phyloP scores from a whole-genome alignment of 1,140 invertebrate genomes.

The Achroia grisella region DNA sequence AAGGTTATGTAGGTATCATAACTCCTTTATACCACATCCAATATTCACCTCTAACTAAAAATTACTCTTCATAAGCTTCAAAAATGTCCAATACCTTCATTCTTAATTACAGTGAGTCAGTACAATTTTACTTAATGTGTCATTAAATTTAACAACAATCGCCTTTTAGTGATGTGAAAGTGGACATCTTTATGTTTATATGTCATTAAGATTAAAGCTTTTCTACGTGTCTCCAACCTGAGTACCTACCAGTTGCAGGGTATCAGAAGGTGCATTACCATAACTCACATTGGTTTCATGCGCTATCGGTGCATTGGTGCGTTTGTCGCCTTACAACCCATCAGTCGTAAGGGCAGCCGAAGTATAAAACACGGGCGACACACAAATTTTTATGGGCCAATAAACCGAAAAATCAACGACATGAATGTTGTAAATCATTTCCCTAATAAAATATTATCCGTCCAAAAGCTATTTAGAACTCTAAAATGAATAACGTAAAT shows the following conservation, averaged over 20 bases:
- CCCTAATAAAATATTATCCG: too few species aligned
- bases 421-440: too few species aligned
- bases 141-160: conserved; percentile 70
- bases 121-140: conserved; percentile 53
- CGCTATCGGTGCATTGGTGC: conserved; percentile 19
- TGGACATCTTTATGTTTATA: conserved; percentile 65
- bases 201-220: conserved; percentile 47
- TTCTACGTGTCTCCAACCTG: conserved; percentile 25
- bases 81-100: too few species aligned
- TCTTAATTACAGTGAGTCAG: conserved; percentile 25
- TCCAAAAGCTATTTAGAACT: too few species aligned
- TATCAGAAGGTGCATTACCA: conserved; percentile 53
- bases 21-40: too few species aligned
- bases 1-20: too few species aligned
- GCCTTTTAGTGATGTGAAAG: conserved; percentile 50
- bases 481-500: too few species aligned
- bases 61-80: too few species aligned
- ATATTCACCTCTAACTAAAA: too few species aligned
- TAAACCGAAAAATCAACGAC: too few species aligned
- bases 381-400: too few species aligned
- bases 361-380: neutral
- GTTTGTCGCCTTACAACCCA: neutral
- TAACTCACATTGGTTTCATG: conserved; percentile 49
- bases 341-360: conserved; percentile 2
- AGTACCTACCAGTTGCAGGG: conserved; percentile 12